Conservation (phyloP, 2,888 invertebrate genomes). For the Synergus itoensis region DNA sequence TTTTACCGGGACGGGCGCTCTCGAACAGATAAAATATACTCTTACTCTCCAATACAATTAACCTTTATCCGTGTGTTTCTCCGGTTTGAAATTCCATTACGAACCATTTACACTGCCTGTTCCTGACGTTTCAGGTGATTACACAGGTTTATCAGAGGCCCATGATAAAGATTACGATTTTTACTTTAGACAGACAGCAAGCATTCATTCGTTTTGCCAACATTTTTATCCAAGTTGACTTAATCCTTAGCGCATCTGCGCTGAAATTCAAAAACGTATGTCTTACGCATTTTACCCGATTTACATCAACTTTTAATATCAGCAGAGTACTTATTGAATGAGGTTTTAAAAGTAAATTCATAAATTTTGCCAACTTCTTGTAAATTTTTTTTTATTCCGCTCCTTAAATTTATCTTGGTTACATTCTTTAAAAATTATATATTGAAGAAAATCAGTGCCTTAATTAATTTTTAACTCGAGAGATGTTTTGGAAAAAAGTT, state of each 20-base stretch:
- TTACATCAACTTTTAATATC: neutral
- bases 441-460: conserved; percentile 9
- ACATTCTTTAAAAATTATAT: neutral
- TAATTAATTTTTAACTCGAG: neutral
- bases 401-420: neutral
- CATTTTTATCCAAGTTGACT: neutral
- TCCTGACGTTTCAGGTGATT: conserved; percentile 41
- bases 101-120: conserved; percentile 70
- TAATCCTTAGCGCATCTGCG: neutral
- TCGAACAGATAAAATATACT: conserved; percentile 71
- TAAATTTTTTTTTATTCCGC: neutral
- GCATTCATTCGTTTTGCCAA: conserved; percentile 14
- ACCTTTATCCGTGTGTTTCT: conserved; percentile 62
- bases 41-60: conserved; percentile 63
- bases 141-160: conserved; percentile 31
- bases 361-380: neutral
- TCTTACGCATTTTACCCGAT: neutral
- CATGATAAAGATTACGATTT: conserved; percentile 18
- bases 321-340: neutral
- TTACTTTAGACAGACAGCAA: conserved; percentile 3
- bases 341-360: neutral
- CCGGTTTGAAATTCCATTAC: conserved; percentile 71
- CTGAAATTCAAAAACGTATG: neutral
- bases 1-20: conserved; percentile 70
- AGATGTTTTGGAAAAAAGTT: conserved; percentile 8